Base-by-base conservation (phyloP, 1,140 invertebrate genomes). In the Xylocopa sonorina region DNA sequence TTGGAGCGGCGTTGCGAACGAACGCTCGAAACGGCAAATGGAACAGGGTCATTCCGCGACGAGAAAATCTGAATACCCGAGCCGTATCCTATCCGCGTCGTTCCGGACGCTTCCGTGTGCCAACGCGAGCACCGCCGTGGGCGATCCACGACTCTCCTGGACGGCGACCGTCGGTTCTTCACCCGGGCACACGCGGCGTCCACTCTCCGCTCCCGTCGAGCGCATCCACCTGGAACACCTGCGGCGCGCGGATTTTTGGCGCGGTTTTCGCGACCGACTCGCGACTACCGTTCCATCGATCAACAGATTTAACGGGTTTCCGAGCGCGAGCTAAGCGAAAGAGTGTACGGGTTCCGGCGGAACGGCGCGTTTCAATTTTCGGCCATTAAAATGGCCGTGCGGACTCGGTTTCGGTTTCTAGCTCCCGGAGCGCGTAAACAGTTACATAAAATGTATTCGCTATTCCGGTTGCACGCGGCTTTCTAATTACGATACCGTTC, bases 101-200 rank as follows among this genome's bases (percentile, higher is more conserved):
- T 9, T 29, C 24, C 14, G 76, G 24, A 48, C 63, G 83, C 84
- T 86, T 85, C 83, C 80, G 83, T 81, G 83, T 77, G 66, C 50
- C 78, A 32, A 18, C 57, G 24, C 29, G 55, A 72, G 41, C 46
- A 76, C 80, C 66, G 83, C 85, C 66, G 32, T 55, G 50, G 66
- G 84, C 81, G 57, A 80, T 41, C 51, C 58, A 57, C 75, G 69
- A 77, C 73, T 80, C 63, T 41, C n/a, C 14, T 18, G 18, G 53
- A 50, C 55, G 46, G 41, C 51, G 53, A n/a, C 74, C 71, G 69
- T 57, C 80, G 82, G 71, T 84, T 84, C 82, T 84, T 76, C 69
- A 63, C 69, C 69, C 24, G 57, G 58, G 34, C 38, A 46, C 18
- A 27, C 60, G 51, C 62, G 29, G 34, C 58, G 5, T 41, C 21